These are phyloP conservation scores for Noctua janthina DNA, from an alignment of 2,888 invertebrate genomes.

Conservation along the genomic window DNA sequence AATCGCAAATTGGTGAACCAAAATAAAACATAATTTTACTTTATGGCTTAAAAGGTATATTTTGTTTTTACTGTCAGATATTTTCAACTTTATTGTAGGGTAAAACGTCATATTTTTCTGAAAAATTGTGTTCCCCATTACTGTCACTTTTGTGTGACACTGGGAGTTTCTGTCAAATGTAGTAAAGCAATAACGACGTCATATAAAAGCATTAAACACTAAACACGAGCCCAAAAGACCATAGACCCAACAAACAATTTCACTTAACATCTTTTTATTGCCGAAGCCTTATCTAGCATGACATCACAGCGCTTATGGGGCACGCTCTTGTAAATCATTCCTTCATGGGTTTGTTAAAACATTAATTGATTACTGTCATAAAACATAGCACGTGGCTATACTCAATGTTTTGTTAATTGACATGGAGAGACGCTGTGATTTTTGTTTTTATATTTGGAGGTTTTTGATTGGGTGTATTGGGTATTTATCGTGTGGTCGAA, in stretches of 20 bases:
- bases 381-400: constrained; percentile 75
- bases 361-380: constrained; percentile 72
- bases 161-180: neutral
- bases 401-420: constrained; percentile 68
- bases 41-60: neutral
- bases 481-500: constrained; percentile 6
- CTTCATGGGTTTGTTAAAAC: constrained; percentile 69
- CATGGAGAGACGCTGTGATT: constrained; percentile 57
- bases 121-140: neutral
- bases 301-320: constrained; percentile 69
- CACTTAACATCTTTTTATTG: constrained; percentile 54
- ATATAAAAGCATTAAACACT: neutral
- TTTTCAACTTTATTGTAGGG: no score
- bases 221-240: constrained; percentile 51
- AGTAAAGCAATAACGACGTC: neutral
- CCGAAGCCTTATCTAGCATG: constrained; percentile 62
- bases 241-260: constrained; percentile 30
- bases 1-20: neutral
- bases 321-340: constrained; percentile 67
- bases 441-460: constrained; percentile 48
- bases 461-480: constrained; percentile 10
- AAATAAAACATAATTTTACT: neutral
- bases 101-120: neutral
- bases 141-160: neutral
- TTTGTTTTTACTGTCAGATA: neutral